Evolutionary conservation across 2,888 invertebrate species (phyloP), one percentile per base, ranked within the genome.

Genomic region (Pseudoips prasinana): DNA sequence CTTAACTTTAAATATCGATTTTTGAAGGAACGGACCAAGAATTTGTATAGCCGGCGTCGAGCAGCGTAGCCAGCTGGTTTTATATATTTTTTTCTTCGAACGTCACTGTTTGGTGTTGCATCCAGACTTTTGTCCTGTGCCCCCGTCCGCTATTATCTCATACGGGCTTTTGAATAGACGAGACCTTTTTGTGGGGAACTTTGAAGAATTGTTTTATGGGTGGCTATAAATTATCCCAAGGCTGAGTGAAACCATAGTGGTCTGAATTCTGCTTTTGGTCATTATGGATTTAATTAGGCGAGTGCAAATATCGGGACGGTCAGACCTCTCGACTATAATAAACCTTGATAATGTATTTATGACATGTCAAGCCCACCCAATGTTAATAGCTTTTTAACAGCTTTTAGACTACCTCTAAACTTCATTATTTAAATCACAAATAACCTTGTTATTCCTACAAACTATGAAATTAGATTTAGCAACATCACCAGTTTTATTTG

Each of bases 191-290:
- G 79, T 83, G 81, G 81, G 66, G 54, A 66, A 73, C 61, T 81
- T 84, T 75, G 73, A 74, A 83, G 84, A 84, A 87, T 86, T 85
- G 84, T 85, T 87, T 87, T 85, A 87, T 83, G 77, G 70, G 48
- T 51, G 64, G 63, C 73, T 62, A 84, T 87, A 88, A 87, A 87
- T 85, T 77, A 71, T 59, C 55, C 40, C 52, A 66, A 61, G 60
- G 51, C 40, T 71, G 61, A 54, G 53, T 54, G 39, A 55, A 59
- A 48, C 53, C 46, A 54, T 59, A 58, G 57, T 54, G 62, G 66
- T 57, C 52, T 57, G 58, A 62, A 54, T 59, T 51, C 61, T 44
- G 52, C 55, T 59, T 63, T 68, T 31, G 51, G 50, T 55, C 60
- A 70, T 77, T 66, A 74, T 71, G 50, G 51, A 60, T 65, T 67